phyloP scores from a whole-genome alignment of 2,888 invertebrate species.

The Meiosimyza platycephala region DNA sequence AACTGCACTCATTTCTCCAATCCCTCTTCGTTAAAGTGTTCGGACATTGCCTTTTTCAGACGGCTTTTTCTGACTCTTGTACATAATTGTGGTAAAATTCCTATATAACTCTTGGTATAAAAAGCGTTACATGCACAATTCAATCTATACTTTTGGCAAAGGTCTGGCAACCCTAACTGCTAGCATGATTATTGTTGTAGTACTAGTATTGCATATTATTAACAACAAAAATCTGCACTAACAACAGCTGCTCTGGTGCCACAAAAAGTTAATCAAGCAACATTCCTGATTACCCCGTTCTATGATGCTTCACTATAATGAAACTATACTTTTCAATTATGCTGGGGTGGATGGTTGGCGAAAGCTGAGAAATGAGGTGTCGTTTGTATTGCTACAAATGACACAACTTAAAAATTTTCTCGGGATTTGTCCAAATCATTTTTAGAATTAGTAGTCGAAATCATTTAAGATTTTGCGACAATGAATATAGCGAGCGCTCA shows the following conservation, averaged over 20 bases:
- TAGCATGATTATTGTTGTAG: neutral
- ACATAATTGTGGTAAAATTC: too few relatives aligned
- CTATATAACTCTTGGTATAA: too few relatives aligned
- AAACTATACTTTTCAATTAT: neutral
- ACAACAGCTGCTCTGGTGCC: neutral
- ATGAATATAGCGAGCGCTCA: neutral
- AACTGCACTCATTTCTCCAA: too few relatives aligned
- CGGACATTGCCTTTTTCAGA: too few relatives aligned
- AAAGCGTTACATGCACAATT: too few relatives aligned
- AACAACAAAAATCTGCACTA: neutral
- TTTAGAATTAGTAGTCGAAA: slow-evolving; percentile 21
- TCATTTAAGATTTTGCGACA: slow-evolving; percentile 11
- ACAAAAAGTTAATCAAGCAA: slow-evolving; percentile 23
- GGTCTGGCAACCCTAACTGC: too few relatives aligned
- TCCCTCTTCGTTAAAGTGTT: too few relatives aligned
- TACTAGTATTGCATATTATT: neutral
- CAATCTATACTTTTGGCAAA: too few relatives aligned
- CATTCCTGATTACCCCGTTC: slow-evolving; percentile 5
- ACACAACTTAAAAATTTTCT: slow-evolving; percentile 3
- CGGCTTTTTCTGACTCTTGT: too few relatives aligned
- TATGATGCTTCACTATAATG: neutral
- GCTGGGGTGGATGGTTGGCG: neutral
- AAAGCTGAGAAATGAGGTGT: slow-evolving; percentile 1
- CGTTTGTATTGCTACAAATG: slow-evolving; percentile 6
- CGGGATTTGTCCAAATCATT: slow-evolving; percentile 26